These are phyloP conservation scores for Centropus bengalensis DNA, from an alignment of 2,113 vertebrate genomes.

Conservation along the genomic window DNA sequence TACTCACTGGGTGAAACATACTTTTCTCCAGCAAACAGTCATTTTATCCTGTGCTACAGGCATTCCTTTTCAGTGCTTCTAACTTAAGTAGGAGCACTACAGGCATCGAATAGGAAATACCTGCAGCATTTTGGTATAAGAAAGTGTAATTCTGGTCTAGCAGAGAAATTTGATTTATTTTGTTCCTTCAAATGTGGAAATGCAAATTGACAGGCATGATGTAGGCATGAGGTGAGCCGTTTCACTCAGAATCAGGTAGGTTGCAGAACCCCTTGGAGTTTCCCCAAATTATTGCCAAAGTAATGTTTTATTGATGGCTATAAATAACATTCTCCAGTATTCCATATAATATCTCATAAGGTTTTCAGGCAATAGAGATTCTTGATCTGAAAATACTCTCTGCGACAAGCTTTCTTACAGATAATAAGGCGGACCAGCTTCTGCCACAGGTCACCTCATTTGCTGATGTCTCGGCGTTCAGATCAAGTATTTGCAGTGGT, in stretches of 20 bases:
- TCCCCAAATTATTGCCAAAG: not conserved
- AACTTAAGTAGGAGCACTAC: not conserved
- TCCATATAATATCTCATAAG: slow-evolving; percentile 51
- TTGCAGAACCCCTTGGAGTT: not conserved
- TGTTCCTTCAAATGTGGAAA: not conserved
- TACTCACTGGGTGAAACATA: not conserved
- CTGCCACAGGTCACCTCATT: slow-evolving; percentile 53
- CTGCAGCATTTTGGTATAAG: not conserved
- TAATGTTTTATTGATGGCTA: not conserved
- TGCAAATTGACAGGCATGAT: not conserved
- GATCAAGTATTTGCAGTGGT: slow-evolving; percentile 65
- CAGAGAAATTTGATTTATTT: not conserved
- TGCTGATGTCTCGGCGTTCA: slow-evolving; percentile 69
- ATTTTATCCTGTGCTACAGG: not conserved
- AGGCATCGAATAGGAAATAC: not conserved
- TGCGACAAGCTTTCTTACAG: slow-evolving; percentile 34
- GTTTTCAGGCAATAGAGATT: slow-evolving; percentile 45
- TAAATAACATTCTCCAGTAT: not conserved
- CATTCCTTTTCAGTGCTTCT: not conserved
- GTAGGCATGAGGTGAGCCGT: not conserved
- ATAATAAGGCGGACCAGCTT: slow-evolving; percentile 58
- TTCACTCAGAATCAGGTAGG: not conserved
- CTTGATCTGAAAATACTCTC: slow-evolving; percentile 56
- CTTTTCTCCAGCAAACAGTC: not conserved
- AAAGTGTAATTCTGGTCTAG: not conserved